Conservation (phyloP, 2,113 vertebrate genomes). For the Strigops habroptila region DNA sequence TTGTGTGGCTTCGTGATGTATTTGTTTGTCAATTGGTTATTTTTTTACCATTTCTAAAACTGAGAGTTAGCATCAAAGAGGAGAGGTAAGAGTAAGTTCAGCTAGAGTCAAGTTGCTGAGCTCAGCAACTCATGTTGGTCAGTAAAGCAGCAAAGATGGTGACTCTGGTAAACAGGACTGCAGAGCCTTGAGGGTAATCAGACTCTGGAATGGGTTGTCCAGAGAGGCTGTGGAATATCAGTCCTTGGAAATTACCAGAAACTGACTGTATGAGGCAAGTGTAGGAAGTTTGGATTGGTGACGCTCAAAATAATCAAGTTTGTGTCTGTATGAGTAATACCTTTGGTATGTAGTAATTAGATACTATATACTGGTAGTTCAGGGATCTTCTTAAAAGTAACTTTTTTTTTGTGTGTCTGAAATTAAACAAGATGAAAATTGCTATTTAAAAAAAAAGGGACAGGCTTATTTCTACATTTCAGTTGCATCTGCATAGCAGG, state of each 20-base stretch:
- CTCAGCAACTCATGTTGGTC: not conserved
- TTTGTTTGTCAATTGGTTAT: not conserved
- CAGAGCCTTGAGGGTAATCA: rapidly evolving
- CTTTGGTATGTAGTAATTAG: not conserved
- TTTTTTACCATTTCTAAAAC: not conserved
- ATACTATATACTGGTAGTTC: not conserved
- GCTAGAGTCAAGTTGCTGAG: not conserved
- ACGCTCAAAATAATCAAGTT: not conserved
- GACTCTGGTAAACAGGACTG: not conserved
- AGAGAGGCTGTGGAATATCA: not conserved
- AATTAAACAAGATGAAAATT: not conserved
- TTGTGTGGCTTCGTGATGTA: not conserved
- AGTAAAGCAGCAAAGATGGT: not conserved
- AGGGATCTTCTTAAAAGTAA: not conserved
- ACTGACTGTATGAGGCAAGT: not conserved
- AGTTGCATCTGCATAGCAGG: not conserved
- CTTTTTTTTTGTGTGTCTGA: not conserved
- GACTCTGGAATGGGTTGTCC: not conserved
- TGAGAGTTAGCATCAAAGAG: not conserved
- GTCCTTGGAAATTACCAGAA: not conserved
- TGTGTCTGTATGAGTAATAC: not conserved
- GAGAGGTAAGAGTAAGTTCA: not conserved
- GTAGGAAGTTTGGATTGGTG: not conserved
- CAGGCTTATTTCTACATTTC: not conserved
- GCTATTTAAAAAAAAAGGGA: not conserved